Evolutionary conservation across 2,113 vertebrate species (phyloP), one percentile per base, ranked within the genome.

Genomic region (Tapirus terrestris): DNA sequence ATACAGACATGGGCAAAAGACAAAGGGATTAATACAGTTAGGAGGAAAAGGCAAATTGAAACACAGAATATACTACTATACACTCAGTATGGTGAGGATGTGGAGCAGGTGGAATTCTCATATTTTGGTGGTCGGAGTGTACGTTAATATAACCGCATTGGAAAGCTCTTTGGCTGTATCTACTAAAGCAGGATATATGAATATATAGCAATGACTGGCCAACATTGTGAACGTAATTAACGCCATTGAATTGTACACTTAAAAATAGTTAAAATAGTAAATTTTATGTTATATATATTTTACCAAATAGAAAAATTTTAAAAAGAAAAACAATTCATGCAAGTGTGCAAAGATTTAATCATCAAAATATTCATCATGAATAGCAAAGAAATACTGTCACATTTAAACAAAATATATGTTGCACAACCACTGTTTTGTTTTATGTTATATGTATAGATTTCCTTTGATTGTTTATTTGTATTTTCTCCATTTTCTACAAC

Each of bases 11-110:
- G 6, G 27, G 0, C 20, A 39, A 86, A 90, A 33, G 14, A 36
- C 6, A 33, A 48, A 89, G 43, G 0, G 8, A 1, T 75, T 89
- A 61, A 60, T 4, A 25, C 33, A 65, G 3, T 86, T 58, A 48
- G 31, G 2, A 45, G 16, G 18, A 53, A 56, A 96, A 79, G 36
- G 3, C 18, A 86, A 58, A 86, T 27, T 65, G 13, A 85, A 91
- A 33, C 0, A 39, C 5, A 80, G 1, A 1, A 12, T 86, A 13
- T 39, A 68, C 11, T 45, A 58, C 13, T 8, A 27, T 9, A 3
- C 5, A 8, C 16, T 82, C 23, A 16, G 5, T 58, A 73, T 48
- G 14, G 9, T 82, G 29, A 77, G 33, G 8, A 36, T 3, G 21
- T n/a, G 6, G 4, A n/a, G n/a, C 53, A 93, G 6, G 61, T 25